Evolutionary conservation across 2,888 invertebrate species (phyloP), one percentile per base, ranked within the genome.

Genomic region (Pantelozetes paolii): DNA sequence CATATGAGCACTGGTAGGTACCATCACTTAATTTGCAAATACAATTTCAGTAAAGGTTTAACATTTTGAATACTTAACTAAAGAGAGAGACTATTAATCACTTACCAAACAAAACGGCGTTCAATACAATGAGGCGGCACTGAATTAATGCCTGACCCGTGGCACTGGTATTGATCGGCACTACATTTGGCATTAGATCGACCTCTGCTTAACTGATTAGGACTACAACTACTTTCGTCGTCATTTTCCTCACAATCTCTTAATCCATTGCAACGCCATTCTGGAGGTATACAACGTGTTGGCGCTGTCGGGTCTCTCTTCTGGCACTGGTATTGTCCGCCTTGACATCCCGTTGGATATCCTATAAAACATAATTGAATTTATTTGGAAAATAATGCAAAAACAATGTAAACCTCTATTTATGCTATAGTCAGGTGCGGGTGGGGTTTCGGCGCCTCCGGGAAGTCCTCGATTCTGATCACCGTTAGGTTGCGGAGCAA

Each of bases 211-310:
- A 70, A 36, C 28, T 64, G 42, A 26, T 45, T 36, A 26, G 28
- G 8, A 36, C 23, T 23, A 54, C 74, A 74, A 18, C 32, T 26
- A 15, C 69, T 70, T 30, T 74, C 74, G 42, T 74, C 74, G 30
- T 74, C 74, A 45, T 74, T 74, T n/a, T 70, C 26, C 26, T 74
- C 74, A 54, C 74, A 74, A n/a, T 74, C 74, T 23, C 74, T n/a
- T 11, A 74, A 15, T 20, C 74, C 74, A 70, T 74, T 74, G 23
- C 74, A 74, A n/a, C 54, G 48, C 74, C 74, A 74, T 40, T 74
- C 71, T 13, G 70, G 48, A 9, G 74, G 74, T 23, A 74, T 74
- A n/a, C 74, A 74, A 30, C 74, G 70, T 13, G 69, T 28, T 8
- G 2, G 74, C 6, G 40, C 48, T 5, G 69, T 36, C 2, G 74